Evolutionary conservation across 1,140 invertebrate species (phyloP), one percentile per base, ranked within the genome.

Genomic region (Gryllus bimaculatus): DNA sequence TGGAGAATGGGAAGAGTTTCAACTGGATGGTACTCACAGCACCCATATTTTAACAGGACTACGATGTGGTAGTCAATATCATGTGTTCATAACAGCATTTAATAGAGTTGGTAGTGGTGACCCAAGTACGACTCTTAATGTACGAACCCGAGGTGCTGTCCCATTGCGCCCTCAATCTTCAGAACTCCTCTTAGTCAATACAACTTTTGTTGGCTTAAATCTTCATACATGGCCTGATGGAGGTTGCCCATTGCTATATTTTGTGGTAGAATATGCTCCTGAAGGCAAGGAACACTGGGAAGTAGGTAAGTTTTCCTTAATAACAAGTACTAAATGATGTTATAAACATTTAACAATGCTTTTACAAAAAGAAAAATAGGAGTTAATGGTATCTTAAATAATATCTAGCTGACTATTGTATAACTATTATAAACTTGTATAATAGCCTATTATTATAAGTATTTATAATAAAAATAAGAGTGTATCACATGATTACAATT

Each of bases 241-340:
- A 78, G 89, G 89, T 15, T 91, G 90, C 84, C 87, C 89, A 7
- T 89, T 91, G 82, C 84, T 86, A 21, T 89, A 87, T 80, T 91
- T 89, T 82, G 87, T 89, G 47, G 87, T 91, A 7, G 88, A 89
- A 78, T 91, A 90, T 83, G 74, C 73, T 21, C 21, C 66, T 10
- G 47, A 75, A n/a, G 66, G 8, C 7, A 47, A 48, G 47, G 47
- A 10, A 7, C 39, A 13, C 47, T 26, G 21, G 75, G 73, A n/a
- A 54, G 48, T 47, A 48, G 54, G 8, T 12, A 75, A n/a, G 76
- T 79, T 20, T 79, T 78, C 78, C 21, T 79, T 21, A 21, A 76
- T 39, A 78, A 78, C 77, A 78, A 79, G 78, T 54, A 18, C 8
- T 8, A 74, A 21, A 20, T 75, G 13, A 8, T 8, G 8, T 47